Evolutionary conservation across 2,888 invertebrate genomes (phyloP).

Genomic region (Leptinotarsa juncta): DNA sequence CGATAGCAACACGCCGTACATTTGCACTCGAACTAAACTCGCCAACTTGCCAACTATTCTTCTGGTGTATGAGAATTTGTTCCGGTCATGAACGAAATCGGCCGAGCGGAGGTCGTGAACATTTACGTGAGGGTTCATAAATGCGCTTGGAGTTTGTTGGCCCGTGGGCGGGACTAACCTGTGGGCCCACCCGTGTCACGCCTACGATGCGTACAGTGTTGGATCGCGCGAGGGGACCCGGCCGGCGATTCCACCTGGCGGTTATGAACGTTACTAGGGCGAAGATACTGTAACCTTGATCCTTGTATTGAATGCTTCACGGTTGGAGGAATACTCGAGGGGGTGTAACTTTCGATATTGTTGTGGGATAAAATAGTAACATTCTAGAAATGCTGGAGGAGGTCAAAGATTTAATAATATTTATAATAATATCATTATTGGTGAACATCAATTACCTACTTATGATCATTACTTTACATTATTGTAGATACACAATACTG

Average conservation of each 20-base stretch:
- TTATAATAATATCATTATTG: too few species aligned
- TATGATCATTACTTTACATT: too few species aligned
- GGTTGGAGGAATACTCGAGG: conserved; percentile 57
- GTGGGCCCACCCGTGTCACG: conserved; percentile 54
- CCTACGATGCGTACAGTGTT: conserved; percentile 50
- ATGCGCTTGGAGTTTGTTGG: conserved; percentile 60
- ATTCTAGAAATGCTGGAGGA: too few species aligned
- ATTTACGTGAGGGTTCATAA: conserved; percentile 55
- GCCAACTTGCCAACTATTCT: conserved; percentile 52
- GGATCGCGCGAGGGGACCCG: conserved; percentile 49
- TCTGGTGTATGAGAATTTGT: conserved; percentile 60
- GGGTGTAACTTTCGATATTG: conserved; percentile 51
- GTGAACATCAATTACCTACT: too few species aligned
- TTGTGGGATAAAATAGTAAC: neutral
- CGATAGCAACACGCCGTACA: conserved; percentile 45
- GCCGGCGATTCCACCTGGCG: conserved; percentile 58
- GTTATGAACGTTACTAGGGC: conserved; percentile 56
- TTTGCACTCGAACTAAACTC: conserved; percentile 57
- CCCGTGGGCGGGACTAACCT: conserved; percentile 54
- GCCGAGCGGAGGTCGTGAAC: conserved; percentile 53
- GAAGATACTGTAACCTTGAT: conserved; percentile 61
- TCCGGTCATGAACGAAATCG: conserved; percentile 54
- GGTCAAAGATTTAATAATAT: too few species aligned
- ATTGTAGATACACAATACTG: too few species aligned
- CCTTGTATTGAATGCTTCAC: conserved; percentile 54